Base-by-base conservation (phyloP, 2,113 vertebrate species). In the Setophaga kirtlandii region DNA sequence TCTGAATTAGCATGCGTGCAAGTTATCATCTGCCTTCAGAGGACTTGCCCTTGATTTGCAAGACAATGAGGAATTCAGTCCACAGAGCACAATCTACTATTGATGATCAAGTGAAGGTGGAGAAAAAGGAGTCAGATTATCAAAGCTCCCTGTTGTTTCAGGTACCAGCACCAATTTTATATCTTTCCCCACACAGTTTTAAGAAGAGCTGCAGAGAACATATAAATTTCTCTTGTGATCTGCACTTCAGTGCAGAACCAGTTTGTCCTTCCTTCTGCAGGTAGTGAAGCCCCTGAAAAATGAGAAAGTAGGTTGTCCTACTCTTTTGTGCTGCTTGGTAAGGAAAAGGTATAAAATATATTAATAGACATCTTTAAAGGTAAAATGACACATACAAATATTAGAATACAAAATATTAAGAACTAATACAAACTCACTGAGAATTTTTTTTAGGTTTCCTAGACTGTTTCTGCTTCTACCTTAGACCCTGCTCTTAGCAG, bases 1-100 rank as follows among this genome's bases (percentile, higher is more conserved):
- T 41, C 62, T 49, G 44, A 73, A 41, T 10, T 50, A 41, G 20
- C 33, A 15, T 28, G 2, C 0, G 0, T 75, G 21, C 10, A 37
- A 82, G 23, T 83, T 59, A 50, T 23, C 41, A 50, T 23, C 41
- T 71, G 52, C 8, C 69, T 91, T 64, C 27, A 19, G 9, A 60
- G 37, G 25, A 59, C 18, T 74, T 74, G 24, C 13, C 69, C 39
- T 62, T 76, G 18, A 65, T 89, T 87, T 93, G 37, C 49, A 82
- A 27, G 24, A 31, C 62, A 68, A 15, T 33, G 31, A 67, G 31
- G 52, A 74, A 52, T 71, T 81, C 39, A 63, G 18, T 10, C 21
- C 65, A 67, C 31, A 35, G 30, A 89, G 22, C 9, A 62, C 14
- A 11, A 9, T 46, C 16, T 90, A 13, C 6, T n/a, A 37, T 19